Evolutionary conservation across 2,888 invertebrate genomes (phyloP), one percentile per base, ranked within the genome.

Genomic region (Dynastes maya): DNA sequence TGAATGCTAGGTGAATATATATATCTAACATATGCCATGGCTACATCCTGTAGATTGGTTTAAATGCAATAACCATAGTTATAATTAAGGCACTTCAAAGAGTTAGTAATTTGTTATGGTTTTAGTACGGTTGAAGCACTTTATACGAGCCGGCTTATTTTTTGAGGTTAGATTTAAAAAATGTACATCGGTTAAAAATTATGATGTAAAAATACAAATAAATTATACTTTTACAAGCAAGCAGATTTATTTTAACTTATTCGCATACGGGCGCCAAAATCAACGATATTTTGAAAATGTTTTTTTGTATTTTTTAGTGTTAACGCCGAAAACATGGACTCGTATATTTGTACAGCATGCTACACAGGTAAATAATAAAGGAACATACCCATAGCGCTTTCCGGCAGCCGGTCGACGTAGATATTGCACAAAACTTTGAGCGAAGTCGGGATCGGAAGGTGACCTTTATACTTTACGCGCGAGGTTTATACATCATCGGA

Each of bases 381-480:
- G n/a, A 37, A 64, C 64, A 16, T 64, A 64, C 64, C 64, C 64
- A 64, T 64, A 64, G 32, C 64, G 64, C 37, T 37, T 64, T 37
- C 37, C 40, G 11, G 32, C n/a, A 64, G n/a, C n/a, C 64, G 5
- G 32, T 37, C 32, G 11, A 37, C 16, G 32, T n/a, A 37, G 1
- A 40, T 64, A 37, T 64, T 37, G 1, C 77, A 68, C 68, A 58
- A 29, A 77, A 68, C 68, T 76, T 76, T 68, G 67, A 16, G 29
- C 9, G 11, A 77, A 37, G 32, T 37, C 16, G 27, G 77, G 16
- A 16, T 40, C 22, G 11, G 37, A 77, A 77, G 67, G 67, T 68
- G 77, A 68, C 77, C 68, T 77, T 76, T 68, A 77, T 68, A 67
- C 64, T 64, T 37, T 37, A 64, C 9, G 64, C 29, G 64, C 51